Base-by-base conservation (phyloP, 2,797 vertebrate species). In the Nyctalus aviator region DNA sequence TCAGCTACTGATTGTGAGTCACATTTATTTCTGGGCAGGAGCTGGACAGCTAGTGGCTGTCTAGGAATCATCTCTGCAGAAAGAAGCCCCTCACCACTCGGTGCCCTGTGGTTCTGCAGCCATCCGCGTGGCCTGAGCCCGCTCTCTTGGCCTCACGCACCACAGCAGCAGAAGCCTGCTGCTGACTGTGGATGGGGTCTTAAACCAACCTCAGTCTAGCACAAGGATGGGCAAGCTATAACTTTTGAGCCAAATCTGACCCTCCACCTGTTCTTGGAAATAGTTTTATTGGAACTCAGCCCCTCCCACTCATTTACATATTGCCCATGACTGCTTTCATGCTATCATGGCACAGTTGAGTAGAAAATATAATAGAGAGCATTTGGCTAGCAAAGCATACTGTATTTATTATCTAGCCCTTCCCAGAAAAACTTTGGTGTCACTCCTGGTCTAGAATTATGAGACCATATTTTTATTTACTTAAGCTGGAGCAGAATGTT, bases 331-430 rank as follows among this genome's bases (percentile, higher is more conserved):
- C 57, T 69, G 69, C n/a, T 95, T 79, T 88, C 37, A 21, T 23
- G 18, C 68, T 44, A n/a, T 4, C 23, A 7, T 9, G 10, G 37
- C 50, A 94, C 37, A 18, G 9, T 9, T 12, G 35, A 48, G 78
- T 50, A 44, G 64, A n/a, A n/a, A n/a, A 32, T 84, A 35, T 8
- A 18, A 88, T 44, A 77, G 44, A 94, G 68, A 76, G 48, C 2
- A 21, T 18, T 20, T 10, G 50, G 41, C 37, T 87, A 81, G 81
- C 68, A 91, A 79, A 91, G 23, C 50, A 48, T 66, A 76, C 62
- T 59, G 27, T 75, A 50, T 62, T 78, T 76, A 91, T 71, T 72
- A 71, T 76, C 32, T 90, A 95, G 93, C 81, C 87, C 82, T 96
- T 97, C 86, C 71, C 32, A 93, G 75, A 32, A 91, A 90, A 88